Conservation (phyloP, 1,140 invertebrate genomes). For the Atta colombica region DNA sequence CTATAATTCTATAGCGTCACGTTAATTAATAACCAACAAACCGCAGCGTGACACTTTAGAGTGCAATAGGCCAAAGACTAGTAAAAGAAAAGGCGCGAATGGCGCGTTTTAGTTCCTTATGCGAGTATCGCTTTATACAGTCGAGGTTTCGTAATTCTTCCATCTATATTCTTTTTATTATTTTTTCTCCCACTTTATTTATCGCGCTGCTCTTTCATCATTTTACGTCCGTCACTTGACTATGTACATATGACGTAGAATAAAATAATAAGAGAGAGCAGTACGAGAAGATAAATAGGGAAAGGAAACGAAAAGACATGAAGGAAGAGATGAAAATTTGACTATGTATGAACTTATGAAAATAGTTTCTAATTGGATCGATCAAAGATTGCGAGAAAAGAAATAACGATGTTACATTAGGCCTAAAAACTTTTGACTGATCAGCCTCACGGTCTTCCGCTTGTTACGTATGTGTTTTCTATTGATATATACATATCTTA, state of each 20-base stretch:
- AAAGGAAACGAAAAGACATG: neutral
- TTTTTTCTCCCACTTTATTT: neutral
- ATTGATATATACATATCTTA: slow-evolving; percentile 85
- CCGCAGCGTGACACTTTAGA: slow-evolving; percentile 31
- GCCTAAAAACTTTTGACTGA: slow-evolving; percentile 50
- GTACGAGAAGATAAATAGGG: neutral
- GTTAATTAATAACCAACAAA: neutral
- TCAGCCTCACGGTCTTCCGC: slow-evolving; percentile 77
- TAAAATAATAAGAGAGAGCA: neutral
- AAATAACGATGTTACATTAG: slow-evolving; percentile 22
- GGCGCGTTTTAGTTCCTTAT: slow-evolving; percentile 71
- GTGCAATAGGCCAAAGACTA: neutral
- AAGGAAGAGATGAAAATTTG: neutral
- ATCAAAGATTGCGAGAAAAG: slow-evolving; percentile 24
- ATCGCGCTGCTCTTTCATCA: neutral
- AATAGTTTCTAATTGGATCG: slow-evolving; percentile 48
- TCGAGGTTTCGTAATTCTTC: slow-evolving; percentile 1
- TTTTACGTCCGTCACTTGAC: neutral
- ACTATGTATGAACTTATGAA: slow-evolving; percentile 49
- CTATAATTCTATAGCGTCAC: neutral
- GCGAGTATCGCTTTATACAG: slow-evolving; percentile 70
- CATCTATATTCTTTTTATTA: neutral
- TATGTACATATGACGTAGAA: neutral
- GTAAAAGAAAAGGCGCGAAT: slow-evolving; percentile 39
- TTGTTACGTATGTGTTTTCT: slow-evolving; percentile 85